A percentile compares a stretch with the other conserved stretches of the same genome.
phyloP scores from a whole-genome alignment of 2,888 invertebrate species.

The Ophonus ardosiacus region DNA sequence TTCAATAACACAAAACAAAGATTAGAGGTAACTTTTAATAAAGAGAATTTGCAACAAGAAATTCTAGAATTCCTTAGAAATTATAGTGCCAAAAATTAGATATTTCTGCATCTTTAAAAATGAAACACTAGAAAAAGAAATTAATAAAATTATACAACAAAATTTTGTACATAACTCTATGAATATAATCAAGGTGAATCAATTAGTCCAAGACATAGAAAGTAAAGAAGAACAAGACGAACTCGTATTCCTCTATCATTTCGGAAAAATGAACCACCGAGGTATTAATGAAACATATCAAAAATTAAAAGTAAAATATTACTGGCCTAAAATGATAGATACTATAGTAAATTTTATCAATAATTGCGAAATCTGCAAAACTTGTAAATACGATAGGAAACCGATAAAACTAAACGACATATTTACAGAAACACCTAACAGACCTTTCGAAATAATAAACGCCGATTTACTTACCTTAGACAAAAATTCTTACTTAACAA shows the following conservation, averaged over 20 bases:
- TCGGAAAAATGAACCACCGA: constrained; percentile 62
- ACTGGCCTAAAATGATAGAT: not conserved
- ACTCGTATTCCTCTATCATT: constrained; percentile 57
- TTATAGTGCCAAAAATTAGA: constrained; percentile 57
- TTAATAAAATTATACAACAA: constrained; percentile 41
- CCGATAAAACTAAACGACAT: constrained; percentile 59
- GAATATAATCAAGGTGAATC: constrained; percentile 38
- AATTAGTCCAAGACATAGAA: constrained; percentile 52
- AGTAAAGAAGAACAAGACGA: constrained; percentile 42
- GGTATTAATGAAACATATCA: constrained; percentile 58
- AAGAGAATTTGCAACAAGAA: constrained; percentile 46
- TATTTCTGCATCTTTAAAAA: constrained; percentile 54
- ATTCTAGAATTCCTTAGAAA: constrained; percentile 58
- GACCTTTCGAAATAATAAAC: constrained; percentile 64
- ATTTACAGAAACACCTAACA: constrained; percentile 56
- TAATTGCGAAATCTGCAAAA: no score
- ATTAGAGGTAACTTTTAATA: not conserved
- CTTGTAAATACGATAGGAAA: constrained; percentile 26
- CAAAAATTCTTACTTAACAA: constrained; percentile 63
- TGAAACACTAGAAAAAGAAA: not conserved
- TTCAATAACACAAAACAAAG: not conserved
- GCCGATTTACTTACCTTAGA: constrained; percentile 56
- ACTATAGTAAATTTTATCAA: constrained; percentile 13
- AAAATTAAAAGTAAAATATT: not conserved
- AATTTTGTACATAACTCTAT: constrained; percentile 53